Percentiles rank a stretch among this genome's conserved stretches.
Conservation (phyloP, 2,888 invertebrate genomes). For the Panopea generosa region DNA sequence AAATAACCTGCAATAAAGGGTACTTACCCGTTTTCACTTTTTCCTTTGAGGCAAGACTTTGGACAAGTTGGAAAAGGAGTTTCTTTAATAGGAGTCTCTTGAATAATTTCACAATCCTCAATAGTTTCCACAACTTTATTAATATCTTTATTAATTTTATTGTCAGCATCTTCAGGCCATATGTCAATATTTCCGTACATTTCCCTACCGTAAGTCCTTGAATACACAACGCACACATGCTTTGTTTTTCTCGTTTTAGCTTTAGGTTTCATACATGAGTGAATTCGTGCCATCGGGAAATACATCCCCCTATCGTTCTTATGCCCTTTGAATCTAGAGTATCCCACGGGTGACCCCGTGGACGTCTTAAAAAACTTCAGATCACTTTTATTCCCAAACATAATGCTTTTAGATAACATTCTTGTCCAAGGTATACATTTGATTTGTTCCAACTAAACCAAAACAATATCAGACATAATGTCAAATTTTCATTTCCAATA, state of each 20-base stretch:
- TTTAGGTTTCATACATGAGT: conserved; percentile 11
- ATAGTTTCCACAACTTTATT: too few species aligned
- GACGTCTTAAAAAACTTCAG: conserved; percentile 40
- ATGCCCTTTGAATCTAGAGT: conserved; percentile 40
- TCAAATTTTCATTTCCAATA: too few species aligned
- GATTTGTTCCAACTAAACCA: too few species aligned
- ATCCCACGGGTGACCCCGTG: conserved; percentile 45
- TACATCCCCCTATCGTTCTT: conserved; percentile 40
- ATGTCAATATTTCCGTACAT: conserved; percentile 52
- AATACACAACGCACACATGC: conserved; percentile 43
- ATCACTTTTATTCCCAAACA: conserved; percentile 23
- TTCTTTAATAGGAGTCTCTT: too few species aligned
- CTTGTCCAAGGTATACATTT: neutral
- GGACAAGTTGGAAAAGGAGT: too few species aligned
- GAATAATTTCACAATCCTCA: too few species aligned
- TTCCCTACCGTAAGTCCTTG: conserved; percentile 47
- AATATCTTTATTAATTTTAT: neutral
- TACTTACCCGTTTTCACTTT: too few species aligned
- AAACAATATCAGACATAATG: too few species aligned
- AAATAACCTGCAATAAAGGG: too few species aligned
- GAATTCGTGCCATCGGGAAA: conserved; percentile 42
- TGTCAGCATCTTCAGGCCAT: conserved; percentile 44
- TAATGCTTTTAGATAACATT: conserved; percentile 43
- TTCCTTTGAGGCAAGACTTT: too few species aligned
- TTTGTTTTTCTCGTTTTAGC: conserved; percentile 12